Evolutionary conservation across 2,888 invertebrate species (phyloP).

Genomic region (Trimorus sp.): DNA sequence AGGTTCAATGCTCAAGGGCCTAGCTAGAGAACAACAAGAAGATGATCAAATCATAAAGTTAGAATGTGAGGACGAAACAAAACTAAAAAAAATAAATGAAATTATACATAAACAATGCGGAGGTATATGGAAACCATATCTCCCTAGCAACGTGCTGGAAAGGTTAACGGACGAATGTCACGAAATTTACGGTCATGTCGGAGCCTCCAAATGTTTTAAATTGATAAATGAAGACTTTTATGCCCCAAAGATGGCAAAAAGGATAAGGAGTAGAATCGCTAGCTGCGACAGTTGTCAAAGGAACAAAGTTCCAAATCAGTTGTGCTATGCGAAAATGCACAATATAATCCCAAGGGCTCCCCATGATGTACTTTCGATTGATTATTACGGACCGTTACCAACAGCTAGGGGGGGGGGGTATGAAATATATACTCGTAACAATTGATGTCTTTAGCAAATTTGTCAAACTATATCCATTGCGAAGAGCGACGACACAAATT

Average conservation of each 20-base stretch:
- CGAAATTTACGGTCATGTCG: constrained; percentile 31
- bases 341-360: constrained; percentile 29
- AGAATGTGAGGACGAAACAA: background rate
- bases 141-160: background rate
- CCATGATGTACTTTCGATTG: constrained; percentile 33
- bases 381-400: constrained; percentile 52
- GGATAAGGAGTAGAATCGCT: background rate
- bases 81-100: background rate
- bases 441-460: constrained; percentile 58
- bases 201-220: constrained; percentile 30
- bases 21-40: background rate
- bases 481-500: background rate
- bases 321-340: constrained; percentile 12
- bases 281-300: too few species aligned
- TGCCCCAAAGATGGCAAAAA: background rate
- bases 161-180: constrained; percentile 22
- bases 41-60: background rate
- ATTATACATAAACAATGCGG: background rate
- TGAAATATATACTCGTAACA: constrained; percentile 44
- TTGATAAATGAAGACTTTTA: constrained; percentile 37
- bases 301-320: constrained; percentile 12
- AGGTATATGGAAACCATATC: background rate
- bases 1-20: background rate
- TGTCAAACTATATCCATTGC: background rate
- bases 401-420: constrained; percentile 11